These are phyloP conservation scores for Muscicapa comitata DNA, from an alignment of 2,797 vertebrate species.

Conservation along the genomic window DNA sequence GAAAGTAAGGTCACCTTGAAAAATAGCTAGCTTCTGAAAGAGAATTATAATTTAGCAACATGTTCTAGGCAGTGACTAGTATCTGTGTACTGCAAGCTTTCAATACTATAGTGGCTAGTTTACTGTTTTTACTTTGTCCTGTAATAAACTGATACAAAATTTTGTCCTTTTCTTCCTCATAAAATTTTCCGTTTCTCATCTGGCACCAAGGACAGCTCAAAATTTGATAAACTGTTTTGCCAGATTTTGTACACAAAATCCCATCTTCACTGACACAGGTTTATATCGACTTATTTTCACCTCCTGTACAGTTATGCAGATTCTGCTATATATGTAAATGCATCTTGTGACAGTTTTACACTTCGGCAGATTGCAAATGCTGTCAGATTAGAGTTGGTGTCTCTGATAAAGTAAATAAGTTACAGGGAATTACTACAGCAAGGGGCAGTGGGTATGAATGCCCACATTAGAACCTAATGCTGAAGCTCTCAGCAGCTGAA, in stretches of 20 bases:
- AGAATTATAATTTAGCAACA: background rate
- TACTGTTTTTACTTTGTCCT: background rate
- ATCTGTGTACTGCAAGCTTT: background rate
- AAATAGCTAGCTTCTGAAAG: background rate
- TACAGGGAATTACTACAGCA: background rate
- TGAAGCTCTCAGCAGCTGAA: slow-evolving; percentile 3
- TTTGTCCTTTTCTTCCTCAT: background rate
- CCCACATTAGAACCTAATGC: background rate
- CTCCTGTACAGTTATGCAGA: slow-evolving; percentile 49
- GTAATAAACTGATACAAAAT: background rate
- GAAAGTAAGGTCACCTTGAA: background rate
- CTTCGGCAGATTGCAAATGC: slow-evolving; percentile 36
- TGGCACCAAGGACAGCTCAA: background rate
- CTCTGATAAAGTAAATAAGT: slow-evolving; percentile 30
- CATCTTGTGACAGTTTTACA: slow-evolving; percentile 45
- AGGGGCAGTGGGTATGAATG: background rate
- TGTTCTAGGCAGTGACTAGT: background rate
- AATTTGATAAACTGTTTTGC: slow-evolving; percentile 20
- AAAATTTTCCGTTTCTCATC: slow-evolving; percentile 8
- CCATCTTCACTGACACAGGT: slow-evolving; percentile 42
- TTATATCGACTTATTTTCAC: slow-evolving; percentile 43
- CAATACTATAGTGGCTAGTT: background rate
- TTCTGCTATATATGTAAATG: slow-evolving; percentile 47
- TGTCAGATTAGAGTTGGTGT: slow-evolving; percentile 15
- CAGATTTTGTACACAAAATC: slow-evolving; percentile 33